Base-by-base conservation (phyloP, 2,888 invertebrate species). In the Eupsilia transversa region DNA sequence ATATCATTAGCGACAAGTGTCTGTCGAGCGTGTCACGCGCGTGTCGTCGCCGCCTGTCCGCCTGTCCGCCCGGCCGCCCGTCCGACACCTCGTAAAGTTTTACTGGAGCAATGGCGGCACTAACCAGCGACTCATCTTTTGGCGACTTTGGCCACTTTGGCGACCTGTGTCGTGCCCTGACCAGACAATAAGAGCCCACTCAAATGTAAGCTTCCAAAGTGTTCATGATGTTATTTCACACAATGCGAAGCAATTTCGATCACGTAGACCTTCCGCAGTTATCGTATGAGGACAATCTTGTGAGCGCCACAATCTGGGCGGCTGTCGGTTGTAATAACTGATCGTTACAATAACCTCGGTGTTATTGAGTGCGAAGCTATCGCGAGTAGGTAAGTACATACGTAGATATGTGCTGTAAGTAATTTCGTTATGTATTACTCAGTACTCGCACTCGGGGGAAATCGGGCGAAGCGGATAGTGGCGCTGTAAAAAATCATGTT, bases 391-490 rank as follows among this genome's bases (percentile, higher is more conserved):
- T 23, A 23, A 17, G 1, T 43, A 5, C 12, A 30, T 38, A 46
- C 23, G 38, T 79, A 30, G 0, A 7, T 27, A 46, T 41, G 61
- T 35, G 57, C 64, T 77, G 46, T 14, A 7, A n/a, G 30, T 60
- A 41, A 64, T 60, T 76, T 38, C 33, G 38, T 43, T 43, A 54
- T 63, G 43, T 79, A 72, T 75, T 59, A 35, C 30, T 56, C 59
- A 56, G 63, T 61, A 52, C 41, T 41, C 27, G 35, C 46, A 56
- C 69, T 79, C 83, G 35, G 41, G 83, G 84, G 83, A 79, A 79
- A 79, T 70, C 65, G 72, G 7, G 12, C 20, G 27, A 43, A 79
- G 60, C 52, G 27, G 35, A 65, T 70, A 79, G 57, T 77, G 41
- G 52, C 46, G 64, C 23, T 77, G 33, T 64, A 41, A 64, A 64